Percentiles rank a stretch among this genome's conserved stretches.
Conservation (phyloP, 2,113 vertebrate genomes). For the Prunella fulvescens region DNA sequence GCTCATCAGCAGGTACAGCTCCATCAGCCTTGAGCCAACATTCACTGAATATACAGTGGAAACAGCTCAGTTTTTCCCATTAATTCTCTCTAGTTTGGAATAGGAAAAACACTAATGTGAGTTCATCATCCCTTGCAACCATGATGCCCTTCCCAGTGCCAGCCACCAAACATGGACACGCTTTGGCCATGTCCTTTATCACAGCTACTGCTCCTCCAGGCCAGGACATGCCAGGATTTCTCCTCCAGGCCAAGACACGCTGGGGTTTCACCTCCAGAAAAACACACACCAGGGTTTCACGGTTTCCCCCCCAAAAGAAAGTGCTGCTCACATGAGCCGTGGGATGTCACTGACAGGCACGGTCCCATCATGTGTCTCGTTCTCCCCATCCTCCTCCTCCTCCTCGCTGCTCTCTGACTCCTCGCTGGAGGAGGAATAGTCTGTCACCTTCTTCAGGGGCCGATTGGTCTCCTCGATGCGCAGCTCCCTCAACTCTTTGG, state of each 20-base stretch:
- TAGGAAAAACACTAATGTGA: background rate
- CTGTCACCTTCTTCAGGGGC: constrained; percentile 94
- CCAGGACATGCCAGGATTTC: fast-evolving
- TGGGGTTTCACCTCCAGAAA: background rate
- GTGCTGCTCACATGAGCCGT: constrained; percentile 88
- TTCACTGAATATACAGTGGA: background rate
- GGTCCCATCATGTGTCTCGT: constrained; percentile 86
- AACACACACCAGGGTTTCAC: fast-evolving
- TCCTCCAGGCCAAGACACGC: background rate
- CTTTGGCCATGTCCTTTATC: background rate
- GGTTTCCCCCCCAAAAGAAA: background rate
- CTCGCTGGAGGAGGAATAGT: constrained; percentile 98
- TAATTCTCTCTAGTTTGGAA: background rate
- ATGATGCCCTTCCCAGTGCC: fast-evolving
- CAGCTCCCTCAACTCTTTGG: constrained; percentile 94
- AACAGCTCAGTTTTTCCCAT: background rate
- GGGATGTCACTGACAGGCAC: constrained; percentile 98
- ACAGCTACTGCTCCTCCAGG: background rate
- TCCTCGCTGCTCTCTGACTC: constrained; percentile 93
- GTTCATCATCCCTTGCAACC: background rate
- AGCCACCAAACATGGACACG: background rate
- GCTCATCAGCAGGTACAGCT: background rate
- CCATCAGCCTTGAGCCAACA: background rate
- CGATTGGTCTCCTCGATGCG: constrained; percentile 93
- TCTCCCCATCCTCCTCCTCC: constrained; percentile 92